phyloP scores from a whole-genome alignment of 2,888 invertebrate genomes.

The Oligia fasciuncula region DNA sequence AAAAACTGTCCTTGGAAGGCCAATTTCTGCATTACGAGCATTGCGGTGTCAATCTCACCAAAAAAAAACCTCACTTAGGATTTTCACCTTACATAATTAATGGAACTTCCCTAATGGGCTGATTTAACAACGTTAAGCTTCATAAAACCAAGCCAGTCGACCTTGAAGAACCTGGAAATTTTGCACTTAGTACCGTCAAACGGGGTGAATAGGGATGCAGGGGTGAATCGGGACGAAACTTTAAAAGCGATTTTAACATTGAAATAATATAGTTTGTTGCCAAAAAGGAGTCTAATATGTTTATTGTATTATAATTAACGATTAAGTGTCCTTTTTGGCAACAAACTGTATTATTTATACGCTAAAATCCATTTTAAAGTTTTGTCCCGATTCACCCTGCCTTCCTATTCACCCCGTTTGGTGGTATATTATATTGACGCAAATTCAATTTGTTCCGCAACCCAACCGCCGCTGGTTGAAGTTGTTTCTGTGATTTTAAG shows the following conservation, averaged over 20 bases:
- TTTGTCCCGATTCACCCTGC: no score
- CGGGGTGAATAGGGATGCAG: no score
- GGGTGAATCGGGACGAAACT: no score
- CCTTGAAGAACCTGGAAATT: constrained; percentile 8
- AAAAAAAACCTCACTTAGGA: not conserved
- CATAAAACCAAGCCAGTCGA: not conserved
- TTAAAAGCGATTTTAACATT: no score
- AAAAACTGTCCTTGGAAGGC: not conserved
- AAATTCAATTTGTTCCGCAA: constrained; percentile 2
- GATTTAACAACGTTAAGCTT: constrained; percentile 19
- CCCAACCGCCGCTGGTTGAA: not conserved
- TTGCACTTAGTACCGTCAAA: not conserved
- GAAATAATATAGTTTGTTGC: no score
- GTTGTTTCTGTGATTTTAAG: not conserved
- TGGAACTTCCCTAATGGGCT: constrained; percentile 27
- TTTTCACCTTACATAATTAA: constrained; percentile 30
- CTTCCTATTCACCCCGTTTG: no score
- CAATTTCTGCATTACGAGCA: not conserved
- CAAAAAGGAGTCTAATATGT: no score
- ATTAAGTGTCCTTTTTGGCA: no score
- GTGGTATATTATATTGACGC: not conserved
- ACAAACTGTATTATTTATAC: no score
- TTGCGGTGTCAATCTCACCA: not conserved
- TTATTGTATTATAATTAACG: no score
- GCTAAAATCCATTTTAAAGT: no score